A percentile compares a stretch with the other conserved stretches of the same genome.
phyloP scores from a whole-genome alignment of 2,888 invertebrate genomes.

The Leptothorax acervorum region DNA sequence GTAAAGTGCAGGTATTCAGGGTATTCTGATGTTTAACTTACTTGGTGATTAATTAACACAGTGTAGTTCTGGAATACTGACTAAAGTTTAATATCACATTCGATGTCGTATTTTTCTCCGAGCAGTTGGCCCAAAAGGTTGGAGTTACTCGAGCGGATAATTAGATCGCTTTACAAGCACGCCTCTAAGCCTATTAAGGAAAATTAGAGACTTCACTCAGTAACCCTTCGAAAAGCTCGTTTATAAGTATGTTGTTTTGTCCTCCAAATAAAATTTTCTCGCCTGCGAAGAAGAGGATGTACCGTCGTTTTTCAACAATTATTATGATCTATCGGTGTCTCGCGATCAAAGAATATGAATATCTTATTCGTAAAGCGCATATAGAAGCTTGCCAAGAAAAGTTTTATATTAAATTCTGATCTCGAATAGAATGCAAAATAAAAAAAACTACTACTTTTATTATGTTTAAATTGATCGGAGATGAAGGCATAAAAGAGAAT shows the following conservation, averaged over 20 bases:
- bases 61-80: neutral
- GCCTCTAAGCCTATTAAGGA: conserved; percentile 67
- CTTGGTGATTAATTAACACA: neutral
- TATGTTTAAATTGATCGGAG: conserved; percentile 6
- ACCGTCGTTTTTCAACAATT: conserved; percentile 1
- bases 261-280: conserved; percentile 52
- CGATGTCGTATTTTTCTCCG: conserved; percentile 31
- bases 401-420: neutral
- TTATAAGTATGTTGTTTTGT: conserved; percentile 59
- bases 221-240: conserved; percentile 53
- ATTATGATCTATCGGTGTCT: neutral
- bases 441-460: neutral
- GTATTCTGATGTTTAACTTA: neutral
- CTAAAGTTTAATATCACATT: conserved; percentile 53
- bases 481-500: neutral
- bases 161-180: conserved; percentile 73
- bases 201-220: conserved; percentile 63
- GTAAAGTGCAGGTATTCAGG: neutral
- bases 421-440: neutral
- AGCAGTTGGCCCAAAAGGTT: conserved; percentile 50
- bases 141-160: conserved; percentile 64
- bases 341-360: neutral
- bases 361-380: neutral
- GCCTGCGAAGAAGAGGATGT: conserved; percentile 1
- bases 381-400: neutral